Evolutionary conservation across 1,140 invertebrate species (phyloP), one percentile per base, ranked within the genome.

Genomic region (Campoletis sonorensis): DNA sequence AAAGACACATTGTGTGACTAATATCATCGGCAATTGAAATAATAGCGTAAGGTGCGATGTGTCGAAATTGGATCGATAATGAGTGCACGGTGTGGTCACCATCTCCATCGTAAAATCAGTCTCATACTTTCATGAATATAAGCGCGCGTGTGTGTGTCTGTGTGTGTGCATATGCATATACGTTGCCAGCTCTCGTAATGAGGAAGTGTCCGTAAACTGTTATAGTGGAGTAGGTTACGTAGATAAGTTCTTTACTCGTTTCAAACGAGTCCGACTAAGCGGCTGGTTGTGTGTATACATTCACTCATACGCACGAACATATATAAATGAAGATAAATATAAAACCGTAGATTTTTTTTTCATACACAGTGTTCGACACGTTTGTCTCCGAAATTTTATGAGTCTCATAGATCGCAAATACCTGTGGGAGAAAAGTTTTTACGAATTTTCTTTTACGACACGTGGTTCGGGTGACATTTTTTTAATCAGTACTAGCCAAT

Each of bases 171-270:
- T n/a, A 45, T 45, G 7, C 40, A 70, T n/a, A 21, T n/a, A 70
- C 11, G 84, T 83, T 84, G 67, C 85, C 84, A 81, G 83, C 84
- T 84, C 82, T 80, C 82, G 85, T 86, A 87, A 87, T 83, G 87
- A 90, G 87, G 88, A 90, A 90, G 87, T 87, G 86, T 86, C 86
- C 81, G 85, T 85, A 87, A 88, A 88, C 86, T 87, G 86, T 88
- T 90, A 87, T 87, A 88, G 87, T 89, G 84, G 87, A 90, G 89
- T 90, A 90, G 89, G 89, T 90, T 90, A 90, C 84, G 85, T 86
- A 90, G 89, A 90, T 90, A 88, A 89, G 85, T 88, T 45, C 85
- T 85, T 84, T 84, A 82, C 82, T 85, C 80, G 84, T 72, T 78
- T 76, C 76, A 72, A 81, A 79, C 75, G 70, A 23, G 82, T 80